These are phyloP conservation scores for Coenobita brevimanus DNA, from an alignment of 1,140 invertebrate species.

Conservation along the genomic window DNA sequence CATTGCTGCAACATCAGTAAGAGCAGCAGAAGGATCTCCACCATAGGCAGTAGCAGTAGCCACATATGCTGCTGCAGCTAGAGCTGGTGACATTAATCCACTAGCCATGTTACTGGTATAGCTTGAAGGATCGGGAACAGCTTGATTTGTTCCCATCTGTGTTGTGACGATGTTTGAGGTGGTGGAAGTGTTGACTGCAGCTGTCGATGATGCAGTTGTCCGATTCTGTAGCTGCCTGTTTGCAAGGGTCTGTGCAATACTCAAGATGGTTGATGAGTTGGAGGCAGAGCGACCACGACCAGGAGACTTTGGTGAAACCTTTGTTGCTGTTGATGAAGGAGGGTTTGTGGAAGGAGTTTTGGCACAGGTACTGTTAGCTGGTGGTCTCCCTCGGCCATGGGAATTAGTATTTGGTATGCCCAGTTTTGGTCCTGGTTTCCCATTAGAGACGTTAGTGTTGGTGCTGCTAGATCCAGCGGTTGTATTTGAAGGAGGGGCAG, in stretches of 20 bases:
- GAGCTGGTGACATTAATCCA: slow-evolving; percentile 18
- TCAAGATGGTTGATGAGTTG: slow-evolving; percentile 68
- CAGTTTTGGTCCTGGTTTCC: slow-evolving; percentile 1
- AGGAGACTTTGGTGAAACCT: slow-evolving; percentile 50
- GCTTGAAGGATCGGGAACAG: neutral
- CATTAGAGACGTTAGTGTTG: neutral
- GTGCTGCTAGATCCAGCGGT: neutral
- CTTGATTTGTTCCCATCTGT: slow-evolving; percentile 2
- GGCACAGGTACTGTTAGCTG: neutral
- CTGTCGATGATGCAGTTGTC: neutral
- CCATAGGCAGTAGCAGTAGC: slow-evolving; percentile 39
- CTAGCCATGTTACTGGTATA: slow-evolving; percentile 23
- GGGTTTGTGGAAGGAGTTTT: slow-evolving; percentile 1
- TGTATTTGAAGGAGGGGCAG: neutral
- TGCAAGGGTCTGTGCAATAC: slow-evolving; percentile 71
- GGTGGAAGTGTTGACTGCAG: neutral
- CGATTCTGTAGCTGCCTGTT: slow-evolving; percentile 68
- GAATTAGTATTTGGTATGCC: neutral
- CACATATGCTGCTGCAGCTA: slow-evolving; percentile 39
- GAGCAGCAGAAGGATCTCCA: slow-evolving; percentile 17
- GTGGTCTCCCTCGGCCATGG: neutral
- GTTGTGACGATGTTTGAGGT: neutral
- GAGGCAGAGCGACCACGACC: slow-evolving; percentile 17
- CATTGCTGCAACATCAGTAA: slow-evolving; percentile 46
- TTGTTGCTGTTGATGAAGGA: slow-evolving; percentile 12